Base-by-base conservation (phyloP, 2,797 vertebrate species). In the Leptatherina wallacei region DNA sequence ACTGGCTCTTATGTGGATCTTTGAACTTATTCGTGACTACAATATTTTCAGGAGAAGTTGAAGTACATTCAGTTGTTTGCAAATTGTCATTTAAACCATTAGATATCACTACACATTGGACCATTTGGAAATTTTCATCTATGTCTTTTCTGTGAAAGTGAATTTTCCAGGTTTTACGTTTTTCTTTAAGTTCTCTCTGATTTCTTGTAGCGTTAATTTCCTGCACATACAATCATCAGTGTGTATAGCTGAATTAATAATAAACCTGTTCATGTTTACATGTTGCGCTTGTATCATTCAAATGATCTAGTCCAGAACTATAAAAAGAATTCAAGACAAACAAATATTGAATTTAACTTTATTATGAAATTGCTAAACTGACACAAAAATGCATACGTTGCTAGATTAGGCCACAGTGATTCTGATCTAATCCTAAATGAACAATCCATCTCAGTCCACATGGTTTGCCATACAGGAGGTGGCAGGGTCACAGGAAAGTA, bases 401-500 rank as follows among this genome's bases (percentile, higher is more conserved):
- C 14, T 35, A n/a, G 51, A 57, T 29, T 35, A 6, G 12, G 10
- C 27, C 60, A 40, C 54, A 58, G 33, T 66, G 55, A 18, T 44
- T 70, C 27, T 18, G 18, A 30, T 62, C 33, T 78, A 16, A 35
- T 55, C 62, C 36, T 44, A 66, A 77, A 35, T 70, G 27, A 63
- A 47, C 2, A 60, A 42, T 32, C 13, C 58, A 35, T 61, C 11
- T 67, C 32, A 14, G 42, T 60, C 27, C 36, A 49, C 51, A 20
- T 67, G 61, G 14, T 27, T 40, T 38, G n/a, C 59, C 58, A 69
- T 63, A 69, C 33, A 61, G 67, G 55, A 22, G 64, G 36, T 42
- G 12, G n/a, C 13, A 44, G 60, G 59, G 84, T 89, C 82, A 89
- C 57, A 80, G 65, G 70, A 79, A 87, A 86, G 82, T 60, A 77